Percentiles rank a stretch among this genome's conserved stretches.
Evolutionary conservation across 2,888 invertebrate species (phyloP).

Genomic region (Drosophila formosana): DNA sequence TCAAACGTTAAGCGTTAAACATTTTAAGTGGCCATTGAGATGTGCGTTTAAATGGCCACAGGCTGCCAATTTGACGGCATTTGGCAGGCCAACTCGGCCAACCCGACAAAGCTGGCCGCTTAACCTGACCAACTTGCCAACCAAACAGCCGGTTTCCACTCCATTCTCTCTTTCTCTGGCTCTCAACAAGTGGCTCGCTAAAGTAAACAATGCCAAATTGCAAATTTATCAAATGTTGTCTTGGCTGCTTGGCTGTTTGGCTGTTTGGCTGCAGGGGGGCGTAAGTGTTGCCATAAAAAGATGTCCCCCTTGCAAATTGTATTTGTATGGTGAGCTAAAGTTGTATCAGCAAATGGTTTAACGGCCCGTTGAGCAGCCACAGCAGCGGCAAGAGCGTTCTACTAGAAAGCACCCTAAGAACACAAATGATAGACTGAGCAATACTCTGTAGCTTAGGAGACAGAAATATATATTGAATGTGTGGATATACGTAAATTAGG

Average conservation of each 20-base stretch:
- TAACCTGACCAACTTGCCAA: slow-evolving; percentile 3
- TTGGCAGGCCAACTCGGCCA: slow-evolving; percentile 44
- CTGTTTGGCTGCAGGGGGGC: slow-evolving; percentile 3
- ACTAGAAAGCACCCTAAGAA: slow-evolving; percentile 44
- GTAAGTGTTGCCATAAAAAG: slow-evolving; percentile 43
- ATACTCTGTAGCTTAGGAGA: slow-evolving; percentile 7
- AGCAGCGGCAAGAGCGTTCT: slow-evolving; percentile 61
- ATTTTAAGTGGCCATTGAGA: slow-evolving; percentile 61
- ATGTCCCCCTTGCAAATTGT: slow-evolving; percentile 10
- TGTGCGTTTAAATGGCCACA: slow-evolving; percentile 54
- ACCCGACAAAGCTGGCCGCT: slow-evolving; percentile 1
- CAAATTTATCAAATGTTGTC: slow-evolving; percentile 66
- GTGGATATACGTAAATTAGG: no score
- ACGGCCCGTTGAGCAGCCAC: slow-evolving; percentile 70
- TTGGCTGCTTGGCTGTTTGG: slow-evolving; percentile 9
- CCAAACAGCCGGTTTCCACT: slow-evolving; percentile 43
- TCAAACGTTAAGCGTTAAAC: slow-evolving; percentile 41
- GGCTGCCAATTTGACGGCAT: slow-evolving; percentile 61
- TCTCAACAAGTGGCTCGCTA: slow-evolving; percentile 39
- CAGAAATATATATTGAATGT: neutral
- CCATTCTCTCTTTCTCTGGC: slow-evolving; percentile 10
- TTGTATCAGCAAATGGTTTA: slow-evolving; percentile 74
- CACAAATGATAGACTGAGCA: neutral
- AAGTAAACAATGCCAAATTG: slow-evolving; percentile 72
- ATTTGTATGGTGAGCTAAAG: slow-evolving; percentile 28